Evolutionary conservation across 2,888 invertebrate genomes (phyloP), one percentile per base, ranked within the genome.

Genomic region (Dione vanillae): DNA sequence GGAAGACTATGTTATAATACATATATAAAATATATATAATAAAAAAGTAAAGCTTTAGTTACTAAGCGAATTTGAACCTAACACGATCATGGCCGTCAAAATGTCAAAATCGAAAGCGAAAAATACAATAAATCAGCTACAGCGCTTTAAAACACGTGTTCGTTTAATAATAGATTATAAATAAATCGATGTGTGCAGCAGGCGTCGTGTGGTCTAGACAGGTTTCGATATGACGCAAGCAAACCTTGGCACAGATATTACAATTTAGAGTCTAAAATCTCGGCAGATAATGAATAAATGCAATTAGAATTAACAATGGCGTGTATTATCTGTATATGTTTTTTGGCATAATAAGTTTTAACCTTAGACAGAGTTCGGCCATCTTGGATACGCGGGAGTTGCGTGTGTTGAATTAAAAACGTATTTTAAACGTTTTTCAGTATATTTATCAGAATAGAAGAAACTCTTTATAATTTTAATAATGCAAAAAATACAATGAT

Each of bases 121-220:
- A 47, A n/a, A 10, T 19, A 56, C 37, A 61, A 61, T 59, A 59
- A 43, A 71, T 71, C 72, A 75, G 76, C 76, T 74, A 35, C 47
- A 73, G 73, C 69, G 71, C 74, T 71, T 68, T 66, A 72, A 75
- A 45, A 20, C 67, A 49, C 45, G 69, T 66, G 62, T 58, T 62
- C 41, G 73, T 75, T 71, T 74, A 74, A 74, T 69, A 74, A 76
- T 75, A 77, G 72, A 74, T 70, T 71, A 77, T 75, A 67, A 75
- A 77, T 75, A 74, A 72, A 74, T 72, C 74, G 64, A 66, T 68
- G 72, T 69, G 66, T 27, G 67, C 72, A 43, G 59, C 74, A 65
- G 86, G 87, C 88, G 87, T 80, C 88, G 75, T 73, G 71, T 78
- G 78, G 88, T 87, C 88, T 88, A 82, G 81, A 76, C 80, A 69